Evolutionary conservation across 1,140 invertebrate genomes (phyloP).

Genomic region (Brachionus plicatilis): DNA sequence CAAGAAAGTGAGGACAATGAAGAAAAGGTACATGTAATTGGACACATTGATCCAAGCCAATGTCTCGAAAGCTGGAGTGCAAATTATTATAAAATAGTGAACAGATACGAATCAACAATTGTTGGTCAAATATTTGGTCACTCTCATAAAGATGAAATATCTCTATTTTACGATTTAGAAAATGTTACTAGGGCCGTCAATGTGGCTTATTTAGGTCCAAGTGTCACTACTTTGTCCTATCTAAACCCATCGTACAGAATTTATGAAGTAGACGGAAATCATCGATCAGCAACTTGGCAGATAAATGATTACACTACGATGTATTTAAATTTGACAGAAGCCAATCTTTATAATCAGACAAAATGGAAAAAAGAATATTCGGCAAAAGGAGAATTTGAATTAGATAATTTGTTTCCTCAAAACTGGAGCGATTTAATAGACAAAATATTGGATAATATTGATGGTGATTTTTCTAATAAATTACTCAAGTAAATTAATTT

Average conservation of each 20-base stretch:
- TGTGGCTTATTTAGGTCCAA: constrained; percentile 83
- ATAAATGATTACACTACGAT: constrained; percentile 13
- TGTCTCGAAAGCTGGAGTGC: constrained; percentile 62
- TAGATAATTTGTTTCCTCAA: constrained; percentile 18
- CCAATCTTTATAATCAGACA: not conserved
- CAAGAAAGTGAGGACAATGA: constrained; percentile 83
- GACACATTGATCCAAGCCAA: constrained; percentile 81
- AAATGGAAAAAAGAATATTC: constrained; percentile 39
- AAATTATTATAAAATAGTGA: constrained; percentile 56
- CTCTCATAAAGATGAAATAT: constrained; percentile 56
- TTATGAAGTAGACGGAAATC: constrained; percentile 33
- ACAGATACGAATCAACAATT: constrained; percentile 56
- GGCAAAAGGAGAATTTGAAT: not conserved
- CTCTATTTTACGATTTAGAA: constrained; percentile 55
- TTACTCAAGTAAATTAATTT: not conserved
- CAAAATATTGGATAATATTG: not conserved
- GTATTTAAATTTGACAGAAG: not conserved
- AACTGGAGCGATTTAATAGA: constrained; percentile 19
- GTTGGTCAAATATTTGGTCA: constrained; percentile 59
- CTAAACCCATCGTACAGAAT: constrained; percentile 27
- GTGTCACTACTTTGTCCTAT: constrained; percentile 73
- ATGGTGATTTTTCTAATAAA: not conserved
- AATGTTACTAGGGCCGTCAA: constrained; percentile 61
- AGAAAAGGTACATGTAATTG: constrained; percentile 89
- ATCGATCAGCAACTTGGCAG: not conserved